Conservation (phyloP, 2,888 invertebrate species). For the Torymus aiolomorphi region DNA sequence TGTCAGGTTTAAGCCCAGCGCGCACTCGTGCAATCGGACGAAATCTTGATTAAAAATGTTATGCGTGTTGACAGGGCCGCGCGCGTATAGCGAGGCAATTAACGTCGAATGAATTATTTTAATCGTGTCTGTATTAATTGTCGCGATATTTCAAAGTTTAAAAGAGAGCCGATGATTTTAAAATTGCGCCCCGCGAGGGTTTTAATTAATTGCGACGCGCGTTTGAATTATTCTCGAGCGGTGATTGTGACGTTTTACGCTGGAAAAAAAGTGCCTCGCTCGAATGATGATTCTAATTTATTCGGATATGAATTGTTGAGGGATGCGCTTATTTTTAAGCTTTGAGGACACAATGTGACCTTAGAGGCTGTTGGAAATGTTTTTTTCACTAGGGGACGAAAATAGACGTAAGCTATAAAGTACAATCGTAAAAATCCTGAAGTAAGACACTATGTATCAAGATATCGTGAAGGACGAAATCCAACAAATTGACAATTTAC, state of each 20-base stretch:
- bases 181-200: too few relatives aligned
- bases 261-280: too few relatives aligned
- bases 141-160: not conserved
- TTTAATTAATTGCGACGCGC: too few relatives aligned
- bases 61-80: not conserved
- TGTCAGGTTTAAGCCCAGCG: slow-evolving; percentile 8
- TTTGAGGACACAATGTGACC: too few relatives aligned
- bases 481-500: slow-evolving; percentile 29
- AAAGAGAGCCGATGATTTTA: too few relatives aligned
- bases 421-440: slow-evolving; percentile 13
- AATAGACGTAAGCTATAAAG: slow-evolving; percentile 9
- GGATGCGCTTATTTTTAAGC: too few relatives aligned
- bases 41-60: slow-evolving; percentile 46
- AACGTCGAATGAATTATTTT: slow-evolving; percentile 37
- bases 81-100: slow-evolving; percentile 9
- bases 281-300: too few relatives aligned
- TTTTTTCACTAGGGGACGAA: not conserved
- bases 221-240: too few relatives aligned
- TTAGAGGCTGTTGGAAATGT: too few relatives aligned
- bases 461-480: slow-evolving; percentile 7
- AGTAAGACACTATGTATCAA: slow-evolving; percentile 17
- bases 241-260: too few relatives aligned
- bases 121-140: slow-evolving; percentile 31
- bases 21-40: slow-evolving; percentile 14
- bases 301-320: too few relatives aligned